Percentiles rank a stretch among this genome's conserved stretches.
Conservation (phyloP, 2,797 vertebrate genomes). For the Pelobates cultripes region DNA sequence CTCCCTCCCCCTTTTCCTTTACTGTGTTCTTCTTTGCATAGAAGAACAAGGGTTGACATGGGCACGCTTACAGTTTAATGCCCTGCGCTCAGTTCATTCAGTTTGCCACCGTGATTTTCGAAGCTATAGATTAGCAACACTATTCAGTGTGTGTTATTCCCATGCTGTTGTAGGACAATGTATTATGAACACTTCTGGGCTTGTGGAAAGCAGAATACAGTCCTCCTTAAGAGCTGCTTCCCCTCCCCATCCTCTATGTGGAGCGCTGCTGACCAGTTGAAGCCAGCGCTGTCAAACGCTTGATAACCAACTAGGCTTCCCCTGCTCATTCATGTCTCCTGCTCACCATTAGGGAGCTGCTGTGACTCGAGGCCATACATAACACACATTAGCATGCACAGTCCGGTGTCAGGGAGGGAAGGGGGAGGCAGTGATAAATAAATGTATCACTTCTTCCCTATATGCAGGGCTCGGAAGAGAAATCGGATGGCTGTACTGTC, state of each 20-base stretch:
- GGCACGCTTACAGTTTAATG: no score
- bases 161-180: not conserved
- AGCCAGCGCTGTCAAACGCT: slow-evolving; percentile 44
- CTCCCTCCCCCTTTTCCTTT: no score
- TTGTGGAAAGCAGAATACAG: not conserved
- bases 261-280: slow-evolving; percentile 45
- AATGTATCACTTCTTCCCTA: slow-evolving; percentile 36
- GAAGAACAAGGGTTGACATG: no score
- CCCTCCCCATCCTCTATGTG: slow-evolving; percentile 22
- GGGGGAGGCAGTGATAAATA: slow-evolving; percentile 24
- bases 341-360: slow-evolving; percentile 34
- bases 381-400: slow-evolving; percentile 54
- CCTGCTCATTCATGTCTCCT: slow-evolving; percentile 39
- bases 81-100: not conserved
- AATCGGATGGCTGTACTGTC: not conserved
- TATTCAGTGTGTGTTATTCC: not conserved
- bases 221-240: slow-evolving; percentile 12
- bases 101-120: not conserved
- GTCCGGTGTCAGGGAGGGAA: slow-evolving; percentile 36
- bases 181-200: not conserved
- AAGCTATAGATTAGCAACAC: not conserved
- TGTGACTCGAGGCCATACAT: slow-evolving; percentile 47
- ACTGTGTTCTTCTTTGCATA: no score
- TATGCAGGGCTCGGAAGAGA: not conserved
- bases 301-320: slow-evolving; percentile 40